phyloP scores from a whole-genome alignment of 2,797 vertebrate genomes.

The Ataeniobius toweri region DNA sequence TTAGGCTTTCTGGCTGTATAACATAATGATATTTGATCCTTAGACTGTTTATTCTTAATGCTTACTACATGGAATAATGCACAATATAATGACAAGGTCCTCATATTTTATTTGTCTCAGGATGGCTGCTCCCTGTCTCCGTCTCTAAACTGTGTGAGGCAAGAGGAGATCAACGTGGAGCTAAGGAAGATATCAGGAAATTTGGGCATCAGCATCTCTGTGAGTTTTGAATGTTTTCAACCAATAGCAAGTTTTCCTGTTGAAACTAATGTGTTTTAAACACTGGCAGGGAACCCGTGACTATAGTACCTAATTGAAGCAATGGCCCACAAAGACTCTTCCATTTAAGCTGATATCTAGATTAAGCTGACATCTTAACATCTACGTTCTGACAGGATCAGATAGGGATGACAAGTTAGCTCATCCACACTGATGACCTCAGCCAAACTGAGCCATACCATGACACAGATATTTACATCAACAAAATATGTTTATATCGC shows the following conservation, averaged over 20 bases:
- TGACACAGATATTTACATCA: not conserved
- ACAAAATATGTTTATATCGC: no score
- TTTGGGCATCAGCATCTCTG: slow-evolving; percentile 88
- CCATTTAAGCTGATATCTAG: slow-evolving; percentile 25
- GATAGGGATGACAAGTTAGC: not conserved
- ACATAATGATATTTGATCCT: no score
- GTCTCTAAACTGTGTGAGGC: slow-evolving; percentile 57
- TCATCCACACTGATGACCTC: not conserved
- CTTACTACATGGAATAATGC: not conserved
- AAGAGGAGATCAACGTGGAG: slow-evolving; percentile 78
- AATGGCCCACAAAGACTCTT: slow-evolving; percentile 23
- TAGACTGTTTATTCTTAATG: not conserved
- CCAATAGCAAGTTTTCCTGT: not conserved
- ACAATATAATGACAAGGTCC: not conserved
- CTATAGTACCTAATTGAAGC: slow-evolving; percentile 5
- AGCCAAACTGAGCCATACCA: slow-evolving; percentile 1
- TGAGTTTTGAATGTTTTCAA: slow-evolving; percentile 70
- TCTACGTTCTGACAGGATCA: slow-evolving; percentile 37
- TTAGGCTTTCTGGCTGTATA: no score
- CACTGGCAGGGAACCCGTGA: not conserved
- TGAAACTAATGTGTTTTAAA: not conserved
- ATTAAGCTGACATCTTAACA: slow-evolving; percentile 14
- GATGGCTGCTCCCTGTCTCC: slow-evolving; percentile 52
- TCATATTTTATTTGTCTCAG: slow-evolving; percentile 57
- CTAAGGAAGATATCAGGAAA: slow-evolving; percentile 85